phyloP scores from a whole-genome alignment of 2,888 invertebrate species.

The Polydrusus tereticollis region DNA sequence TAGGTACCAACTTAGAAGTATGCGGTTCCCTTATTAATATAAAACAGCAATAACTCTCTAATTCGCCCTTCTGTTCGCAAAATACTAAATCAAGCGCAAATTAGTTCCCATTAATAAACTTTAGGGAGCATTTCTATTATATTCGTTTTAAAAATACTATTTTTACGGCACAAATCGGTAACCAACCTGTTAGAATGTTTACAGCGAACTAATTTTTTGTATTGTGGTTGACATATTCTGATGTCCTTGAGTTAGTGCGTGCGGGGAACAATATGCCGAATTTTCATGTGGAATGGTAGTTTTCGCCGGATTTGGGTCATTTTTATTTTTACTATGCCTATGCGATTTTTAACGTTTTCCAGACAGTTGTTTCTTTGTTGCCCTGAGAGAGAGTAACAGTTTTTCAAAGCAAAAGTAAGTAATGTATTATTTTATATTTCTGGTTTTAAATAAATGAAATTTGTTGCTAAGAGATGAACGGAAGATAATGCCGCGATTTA shows the following conservation, averaged over 20 bases:
- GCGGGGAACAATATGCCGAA: constrained; percentile 7
- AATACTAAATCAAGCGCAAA: constrained; percentile 7
- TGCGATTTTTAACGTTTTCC: constrained; percentile 11
- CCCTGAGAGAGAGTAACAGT: not conserved
- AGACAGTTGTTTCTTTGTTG: constrained; percentile 20
- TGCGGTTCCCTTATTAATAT: no score
- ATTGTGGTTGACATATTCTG: not conserved
- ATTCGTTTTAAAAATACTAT: not conserved
- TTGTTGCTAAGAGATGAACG: no score
- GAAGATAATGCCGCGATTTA: no score
- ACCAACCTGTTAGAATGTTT: not conserved
- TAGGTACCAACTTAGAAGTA: no score
- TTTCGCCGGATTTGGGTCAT: constrained; percentile 19
- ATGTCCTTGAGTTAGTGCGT: not conserved
- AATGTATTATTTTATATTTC: not conserved
- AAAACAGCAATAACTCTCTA: not conserved
- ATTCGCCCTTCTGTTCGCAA: not conserved
- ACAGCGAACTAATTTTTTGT: not conserved
- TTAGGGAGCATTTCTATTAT: not conserved
- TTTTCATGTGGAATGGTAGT: constrained; percentile 19
- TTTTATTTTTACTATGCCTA: constrained; percentile 17
- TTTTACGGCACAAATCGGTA: not conserved
- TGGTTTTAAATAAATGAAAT: not conserved
- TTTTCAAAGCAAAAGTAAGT: constrained; percentile 7
- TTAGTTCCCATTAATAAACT: constrained; percentile 4